A percentile compares a stretch with the other conserved stretches of the same genome.
Conservation (phyloP, 2,797 vertebrate genomes). For the Chanos chanos region DNA sequence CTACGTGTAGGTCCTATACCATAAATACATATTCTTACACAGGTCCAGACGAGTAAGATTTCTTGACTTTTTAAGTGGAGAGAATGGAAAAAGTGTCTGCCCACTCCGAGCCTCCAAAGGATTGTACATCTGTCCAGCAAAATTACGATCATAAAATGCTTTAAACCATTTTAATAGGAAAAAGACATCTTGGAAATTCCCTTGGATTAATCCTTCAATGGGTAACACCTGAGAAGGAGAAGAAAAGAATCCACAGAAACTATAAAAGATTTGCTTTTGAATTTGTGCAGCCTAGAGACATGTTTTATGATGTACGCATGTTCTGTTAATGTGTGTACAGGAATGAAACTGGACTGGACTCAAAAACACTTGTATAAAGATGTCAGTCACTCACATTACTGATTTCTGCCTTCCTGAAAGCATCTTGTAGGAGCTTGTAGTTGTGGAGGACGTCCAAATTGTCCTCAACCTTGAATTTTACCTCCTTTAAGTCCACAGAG, state of each 20-base stretch:
- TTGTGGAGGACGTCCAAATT: conserved; percentile 45
- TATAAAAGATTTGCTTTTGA: not conserved
- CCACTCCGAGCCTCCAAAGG: conserved; percentile 44
- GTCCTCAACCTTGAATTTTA: conserved; percentile 45
- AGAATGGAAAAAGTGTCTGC: conserved; percentile 21
- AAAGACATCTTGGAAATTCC: not conserved
- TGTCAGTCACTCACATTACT: conserved; percentile 45
- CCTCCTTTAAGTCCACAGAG: conserved; percentile 49
- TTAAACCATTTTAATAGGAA: conserved; percentile 61
- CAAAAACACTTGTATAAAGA: too few relatives aligned
- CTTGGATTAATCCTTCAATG: conserved; percentile 36
- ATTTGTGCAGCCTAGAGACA: not conserved
- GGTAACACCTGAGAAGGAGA: conserved; percentile 47
- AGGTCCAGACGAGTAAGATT: not conserved
- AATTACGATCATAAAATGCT: conserved; percentile 49
- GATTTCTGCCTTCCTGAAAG: conserved; percentile 51
- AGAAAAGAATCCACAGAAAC: too few relatives aligned
- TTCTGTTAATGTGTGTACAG: not conserved
- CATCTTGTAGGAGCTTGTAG: conserved; percentile 53
- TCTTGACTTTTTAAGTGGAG: not conserved
- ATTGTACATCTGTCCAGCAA: conserved; percentile 10
- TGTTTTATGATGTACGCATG: not conserved
- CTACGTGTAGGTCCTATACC: too few relatives aligned
- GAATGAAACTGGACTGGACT: too few relatives aligned
- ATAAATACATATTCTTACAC: conserved; percentile 9